A percentile compares a stretch with the other conserved stretches of the same genome.
These are phyloP conservation scores for Cantharis rufa DNA, from an alignment of 2,888 invertebrate genomes.

Conservation along the genomic window DNA sequence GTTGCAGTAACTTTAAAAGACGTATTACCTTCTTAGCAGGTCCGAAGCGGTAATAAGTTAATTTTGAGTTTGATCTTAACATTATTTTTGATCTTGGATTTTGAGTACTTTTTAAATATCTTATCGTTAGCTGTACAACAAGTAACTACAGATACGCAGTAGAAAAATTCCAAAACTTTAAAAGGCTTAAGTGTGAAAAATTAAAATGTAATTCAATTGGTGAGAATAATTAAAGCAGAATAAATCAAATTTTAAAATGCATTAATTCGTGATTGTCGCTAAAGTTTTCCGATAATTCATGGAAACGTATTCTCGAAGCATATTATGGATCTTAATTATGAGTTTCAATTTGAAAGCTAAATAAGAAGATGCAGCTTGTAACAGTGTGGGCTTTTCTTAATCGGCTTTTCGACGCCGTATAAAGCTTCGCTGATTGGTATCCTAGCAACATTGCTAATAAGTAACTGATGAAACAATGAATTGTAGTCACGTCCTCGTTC, in stretches of 20 bases:
- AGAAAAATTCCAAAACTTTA: not conserved
- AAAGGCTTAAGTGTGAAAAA: not conserved
- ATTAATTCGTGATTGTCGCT: not conserved
- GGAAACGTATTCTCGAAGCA: not conserved
- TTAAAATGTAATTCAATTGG: not conserved
- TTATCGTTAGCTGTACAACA: too few species aligned
- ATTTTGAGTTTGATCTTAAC: too few species aligned
- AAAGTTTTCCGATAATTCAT: not conserved
- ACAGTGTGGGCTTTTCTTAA: constrained; percentile 23
- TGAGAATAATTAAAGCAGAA: not conserved
- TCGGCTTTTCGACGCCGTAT: constrained; percentile 30
- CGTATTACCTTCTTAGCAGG: too few species aligned
- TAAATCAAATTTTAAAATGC: not conserved
- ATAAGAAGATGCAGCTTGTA: constrained; percentile 14
- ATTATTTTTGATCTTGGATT: too few species aligned
- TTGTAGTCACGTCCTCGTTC: constrained; percentile 30
- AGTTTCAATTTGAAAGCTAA: constrained; percentile 20
- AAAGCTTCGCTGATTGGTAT: constrained; percentile 29
- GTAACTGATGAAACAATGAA: constrained; percentile 29
- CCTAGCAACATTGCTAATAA: constrained; percentile 35
- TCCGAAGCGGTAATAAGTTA: too few species aligned
- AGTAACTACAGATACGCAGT: too few species aligned
- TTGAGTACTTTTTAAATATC: too few species aligned
- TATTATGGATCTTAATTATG: constrained; percentile 25
- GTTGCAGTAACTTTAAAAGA: too few species aligned